Base-by-base conservation (phyloP, 2,797 vertebrate species). In the Trachops cirrhosus region DNA sequence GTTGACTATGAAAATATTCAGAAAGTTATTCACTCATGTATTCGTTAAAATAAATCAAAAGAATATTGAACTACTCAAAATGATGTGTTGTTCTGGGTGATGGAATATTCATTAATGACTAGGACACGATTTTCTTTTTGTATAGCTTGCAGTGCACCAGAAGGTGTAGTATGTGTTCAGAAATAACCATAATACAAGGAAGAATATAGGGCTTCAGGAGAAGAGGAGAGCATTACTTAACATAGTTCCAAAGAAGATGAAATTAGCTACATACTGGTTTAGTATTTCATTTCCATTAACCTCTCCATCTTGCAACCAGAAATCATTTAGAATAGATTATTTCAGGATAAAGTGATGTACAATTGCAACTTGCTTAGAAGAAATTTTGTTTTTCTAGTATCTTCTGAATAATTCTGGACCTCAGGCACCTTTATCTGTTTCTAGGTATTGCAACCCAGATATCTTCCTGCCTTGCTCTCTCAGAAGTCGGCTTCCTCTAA, bases 41-140 rank as follows among this genome's bases (percentile, higher is more conserved):
- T 78, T 91, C 16, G 46, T 70, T 91, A 83, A 74, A 78, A n/a
- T 78, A 62, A 94, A 93, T 89, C 16, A 89, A 89, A 93, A 92
- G 54, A 80, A 89, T 86, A 84, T 37, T 75, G 71, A 91, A 78
- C 37, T 75, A 62, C 46, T 54, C 46, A 54, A 84, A 96, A 24
- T 79, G 74, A 52, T 86, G 3, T 52, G 21, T 79, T 52, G 19
- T 59, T 91, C 75, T 88, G 48, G 44, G 34, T 86, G 48, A 19
- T 74, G 59, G 8, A 5, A 32, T 89, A 46, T 75, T 93, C 79
- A 78, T 90, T 78, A 75, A 71, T 54, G 24, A 57, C 19, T 48
- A 96, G 34, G 12, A 16, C 7, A 26, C 37, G 9, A 68, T 2
- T 83, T 11, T 91, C 26, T 50, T 93, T 92, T 74, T 89, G 54